These are phyloP conservation scores for Pseudomugil gertrudae DNA, from an alignment of 2,797 vertebrate species.

Conservation along the genomic window DNA sequence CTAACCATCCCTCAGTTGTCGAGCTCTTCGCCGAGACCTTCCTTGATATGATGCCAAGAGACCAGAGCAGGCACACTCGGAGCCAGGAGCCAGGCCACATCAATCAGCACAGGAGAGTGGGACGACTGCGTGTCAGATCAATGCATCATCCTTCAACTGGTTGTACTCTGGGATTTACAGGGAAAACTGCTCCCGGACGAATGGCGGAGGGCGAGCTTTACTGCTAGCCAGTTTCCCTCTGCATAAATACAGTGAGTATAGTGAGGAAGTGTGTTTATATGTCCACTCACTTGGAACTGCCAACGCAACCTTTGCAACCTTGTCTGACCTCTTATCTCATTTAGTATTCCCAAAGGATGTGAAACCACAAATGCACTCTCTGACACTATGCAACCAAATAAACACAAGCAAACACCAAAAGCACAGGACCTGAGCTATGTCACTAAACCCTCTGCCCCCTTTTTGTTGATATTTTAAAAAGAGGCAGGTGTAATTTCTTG, in stretches of 20 bases:
- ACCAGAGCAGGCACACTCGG: slow-evolving; percentile 53
- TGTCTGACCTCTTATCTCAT: slow-evolving; percentile 52
- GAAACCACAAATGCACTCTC: slow-evolving; percentile 38
- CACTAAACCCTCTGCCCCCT: slow-evolving; percentile 11
- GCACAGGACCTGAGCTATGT: slow-evolving; percentile 28
- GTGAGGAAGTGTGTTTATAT: slow-evolving; percentile 39
- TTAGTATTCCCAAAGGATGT: slow-evolving; percentile 47
- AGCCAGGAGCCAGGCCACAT: slow-evolving; percentile 69
- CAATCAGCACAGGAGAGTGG: slow-evolving; percentile 61
- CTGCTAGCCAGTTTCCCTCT: slow-evolving; percentile 24
- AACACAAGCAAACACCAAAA: slow-evolving; percentile 45
- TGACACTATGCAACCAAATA: slow-evolving; percentile 50
- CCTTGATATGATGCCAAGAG: slow-evolving; percentile 61
- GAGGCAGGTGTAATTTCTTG: slow-evolving; percentile 3
- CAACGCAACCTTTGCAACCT: slow-evolving; percentile 56
- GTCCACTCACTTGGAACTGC: slow-evolving; percentile 40
- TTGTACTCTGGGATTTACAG: slow-evolving; percentile 57
- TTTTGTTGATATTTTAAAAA: slow-evolving; percentile 11
- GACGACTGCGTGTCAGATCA: slow-evolving; percentile 62
- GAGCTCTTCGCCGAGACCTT: slow-evolving; percentile 47
- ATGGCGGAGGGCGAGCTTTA: slow-evolving; percentile 25
- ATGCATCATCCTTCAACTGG: slow-evolving; percentile 71
- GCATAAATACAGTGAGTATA: slow-evolving; percentile 27
- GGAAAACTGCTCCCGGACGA: slow-evolving; percentile 30
- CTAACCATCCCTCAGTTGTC: slow-evolving; percentile 41